Evolutionary conservation across 2,113 vertebrate genomes (phyloP).

Genomic region (Toxostoma redivivum): DNA sequence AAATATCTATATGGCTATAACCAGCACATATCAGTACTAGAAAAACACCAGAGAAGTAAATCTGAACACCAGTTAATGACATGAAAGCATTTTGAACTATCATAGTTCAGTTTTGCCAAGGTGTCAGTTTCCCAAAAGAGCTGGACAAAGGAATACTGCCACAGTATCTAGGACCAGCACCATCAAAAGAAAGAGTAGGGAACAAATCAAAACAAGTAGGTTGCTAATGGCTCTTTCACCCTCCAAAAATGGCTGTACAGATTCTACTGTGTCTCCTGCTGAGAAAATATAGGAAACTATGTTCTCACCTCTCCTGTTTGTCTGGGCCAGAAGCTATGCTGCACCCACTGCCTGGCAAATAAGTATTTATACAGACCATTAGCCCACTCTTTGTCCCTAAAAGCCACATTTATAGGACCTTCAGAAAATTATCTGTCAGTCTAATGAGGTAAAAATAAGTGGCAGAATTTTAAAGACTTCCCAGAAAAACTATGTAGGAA

Average conservation of each 20-base stretch:
- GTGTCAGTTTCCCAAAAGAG: background rate
- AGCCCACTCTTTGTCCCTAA: background rate
- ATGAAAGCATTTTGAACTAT: background rate
- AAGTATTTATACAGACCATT: background rate
- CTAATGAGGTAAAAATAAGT: background rate
- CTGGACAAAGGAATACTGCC: background rate
- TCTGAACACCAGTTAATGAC: background rate
- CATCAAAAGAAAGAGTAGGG: background rate
- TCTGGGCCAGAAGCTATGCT: background rate
- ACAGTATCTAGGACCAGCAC: background rate
- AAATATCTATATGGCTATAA: background rate
- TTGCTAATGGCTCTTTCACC: background rate
- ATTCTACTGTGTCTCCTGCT: background rate
- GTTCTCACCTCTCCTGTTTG: background rate
- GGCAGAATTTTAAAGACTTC: background rate
- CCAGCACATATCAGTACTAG: background rate
- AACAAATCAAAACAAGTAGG: background rate
- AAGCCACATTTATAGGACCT: background rate
- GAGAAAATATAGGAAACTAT: background rate
- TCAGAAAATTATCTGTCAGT: background rate
- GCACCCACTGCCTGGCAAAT: accelerated
- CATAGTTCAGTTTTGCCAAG: background rate
- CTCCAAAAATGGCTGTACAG: background rate
- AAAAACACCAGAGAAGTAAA: background rate
- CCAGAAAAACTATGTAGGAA: background rate